Percentiles rank a stretch among this genome's conserved stretches.
phyloP scores from a whole-genome alignment of 2,888 invertebrate genomes.

The Tuberolachnus salignus region DNA sequence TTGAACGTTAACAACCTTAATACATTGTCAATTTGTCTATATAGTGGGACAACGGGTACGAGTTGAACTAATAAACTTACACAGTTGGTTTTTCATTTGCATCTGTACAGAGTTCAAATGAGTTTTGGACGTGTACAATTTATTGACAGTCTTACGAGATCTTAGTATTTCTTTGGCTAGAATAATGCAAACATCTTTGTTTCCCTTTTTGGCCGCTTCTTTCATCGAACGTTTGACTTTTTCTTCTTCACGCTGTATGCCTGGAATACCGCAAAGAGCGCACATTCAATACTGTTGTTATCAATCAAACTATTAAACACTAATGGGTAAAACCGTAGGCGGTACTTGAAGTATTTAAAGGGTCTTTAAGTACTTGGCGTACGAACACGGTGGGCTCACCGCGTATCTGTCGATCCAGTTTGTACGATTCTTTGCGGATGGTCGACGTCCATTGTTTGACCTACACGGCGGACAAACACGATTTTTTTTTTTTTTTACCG shows the following conservation, averaged over 20 bases:
- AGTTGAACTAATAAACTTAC: too few relatives aligned
- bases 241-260: constrained; percentile 95
- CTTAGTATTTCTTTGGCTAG: constrained; percentile 91
- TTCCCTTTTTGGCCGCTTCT: constrained; percentile 93
- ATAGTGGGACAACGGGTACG: too few relatives aligned
- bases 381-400: constrained; percentile 66
- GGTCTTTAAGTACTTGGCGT: background rate
- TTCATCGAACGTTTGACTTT: constrained; percentile 93
- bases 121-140: constrained; percentile 95
- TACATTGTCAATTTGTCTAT: too few relatives aligned
- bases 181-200: constrained; percentile 91
- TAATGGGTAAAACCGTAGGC: too few relatives aligned
- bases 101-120: constrained; percentile 94
- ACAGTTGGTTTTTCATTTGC: constrained; percentile 97
- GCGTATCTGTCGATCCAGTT: constrained; percentile 92
- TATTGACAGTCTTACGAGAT: constrained; percentile 84
- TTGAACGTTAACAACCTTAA: background rate
- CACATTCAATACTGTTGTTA: background rate
- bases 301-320: too few relatives aligned
- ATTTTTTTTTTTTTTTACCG: too few relatives aligned
- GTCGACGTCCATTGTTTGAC: constrained; percentile 97
- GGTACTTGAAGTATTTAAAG: background rate
- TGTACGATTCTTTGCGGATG: constrained; percentile 90
- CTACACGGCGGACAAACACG: constrained; percentile 64
- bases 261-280: constrained; percentile 63